Percentiles rank a stretch among this genome's conserved stretches.
These are phyloP conservation scores for Ochotona curzoniae DNA, from an alignment of 2,113 vertebrate species.

Conservation along the genomic window DNA sequence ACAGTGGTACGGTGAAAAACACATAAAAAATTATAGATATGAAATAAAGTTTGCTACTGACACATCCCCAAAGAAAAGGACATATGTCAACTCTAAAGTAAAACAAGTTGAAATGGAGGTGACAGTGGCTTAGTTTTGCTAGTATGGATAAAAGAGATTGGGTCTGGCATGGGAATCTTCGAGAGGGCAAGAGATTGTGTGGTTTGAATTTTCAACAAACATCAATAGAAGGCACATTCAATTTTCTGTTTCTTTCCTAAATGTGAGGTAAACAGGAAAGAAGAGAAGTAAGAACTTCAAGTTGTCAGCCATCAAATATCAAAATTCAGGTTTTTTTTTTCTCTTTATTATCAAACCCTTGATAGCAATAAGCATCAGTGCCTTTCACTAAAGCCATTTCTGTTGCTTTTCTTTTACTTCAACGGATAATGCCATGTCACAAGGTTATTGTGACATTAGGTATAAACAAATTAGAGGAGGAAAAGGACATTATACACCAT, in stretches of 20 bases:
- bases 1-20: too few relatives aligned
- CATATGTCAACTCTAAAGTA: not conserved
- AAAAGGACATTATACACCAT: not conserved
- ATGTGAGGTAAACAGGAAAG: not conserved
- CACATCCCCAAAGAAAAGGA: not conserved
- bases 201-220: not conserved
- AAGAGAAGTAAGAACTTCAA: not conserved
- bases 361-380: not conserved
- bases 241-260: not conserved
- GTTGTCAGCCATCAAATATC: not conserved
- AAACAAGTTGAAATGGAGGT: not conserved
- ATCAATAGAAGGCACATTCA: too few relatives aligned
- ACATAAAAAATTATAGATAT: not conserved
- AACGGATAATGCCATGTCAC: not conserved
- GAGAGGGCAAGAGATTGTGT: not conserved
- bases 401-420: conserved; percentile 19
- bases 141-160: not conserved
- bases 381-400: not conserved
- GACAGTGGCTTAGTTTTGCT: not conserved
- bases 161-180: not conserved
- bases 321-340: not conserved
- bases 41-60: not conserved
- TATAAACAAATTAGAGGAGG: not conserved
- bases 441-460: not conserved
- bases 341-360: not conserved